Evolutionary conservation across 1,140 invertebrate species (phyloP).

Genomic region (Goniozus legneri): DNA sequence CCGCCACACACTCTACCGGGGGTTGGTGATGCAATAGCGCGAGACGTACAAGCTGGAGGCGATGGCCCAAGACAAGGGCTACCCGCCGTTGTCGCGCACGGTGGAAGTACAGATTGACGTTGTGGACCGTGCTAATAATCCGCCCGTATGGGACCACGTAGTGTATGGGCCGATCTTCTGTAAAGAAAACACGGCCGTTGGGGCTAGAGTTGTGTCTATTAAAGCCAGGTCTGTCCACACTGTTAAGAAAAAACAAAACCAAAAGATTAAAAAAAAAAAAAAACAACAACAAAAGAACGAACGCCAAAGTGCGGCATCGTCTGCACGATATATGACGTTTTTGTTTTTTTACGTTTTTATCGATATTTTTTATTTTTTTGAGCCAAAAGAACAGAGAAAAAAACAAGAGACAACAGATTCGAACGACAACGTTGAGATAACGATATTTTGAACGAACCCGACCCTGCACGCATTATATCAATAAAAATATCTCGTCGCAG

Average conservation of each 20-base stretch:
- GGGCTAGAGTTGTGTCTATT: conserved; percentile 92
- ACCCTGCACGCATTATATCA: conserved; percentile 55
- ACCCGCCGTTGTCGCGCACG: conserved; percentile 85
- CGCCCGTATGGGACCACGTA: conserved; percentile 93
- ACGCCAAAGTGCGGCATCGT: conserved; percentile 42
- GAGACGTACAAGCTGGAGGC: conserved; percentile 96
- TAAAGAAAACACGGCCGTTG: conserved; percentile 94
- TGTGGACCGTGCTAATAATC: conserved; percentile 95
- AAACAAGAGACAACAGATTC: too few relatives aligned
- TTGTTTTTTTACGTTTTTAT: conserved; percentile 12
- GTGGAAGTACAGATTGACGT: conserved; percentile 97
- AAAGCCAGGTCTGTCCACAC: conserved; percentile 92
- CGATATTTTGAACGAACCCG: conserved; percentile 25
- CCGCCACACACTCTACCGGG: conserved; percentile 22
- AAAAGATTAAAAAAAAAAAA: too few relatives aligned
- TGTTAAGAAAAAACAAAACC: conserved; percentile 48
- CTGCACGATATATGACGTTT: conserved; percentile 45
- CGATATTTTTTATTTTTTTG: conserved; percentile 14
- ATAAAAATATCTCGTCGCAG: conserved; percentile 49
- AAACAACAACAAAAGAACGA: too few relatives aligned
- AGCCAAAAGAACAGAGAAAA: not conserved
- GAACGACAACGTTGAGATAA: conserved; percentile 2
- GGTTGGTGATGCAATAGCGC: conserved; percentile 69
- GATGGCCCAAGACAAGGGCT: conserved; percentile 94
- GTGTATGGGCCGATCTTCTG: conserved; percentile 95